Conservation (phyloP, 2,113 vertebrate genomes). For the Zingel zingel region DNA sequence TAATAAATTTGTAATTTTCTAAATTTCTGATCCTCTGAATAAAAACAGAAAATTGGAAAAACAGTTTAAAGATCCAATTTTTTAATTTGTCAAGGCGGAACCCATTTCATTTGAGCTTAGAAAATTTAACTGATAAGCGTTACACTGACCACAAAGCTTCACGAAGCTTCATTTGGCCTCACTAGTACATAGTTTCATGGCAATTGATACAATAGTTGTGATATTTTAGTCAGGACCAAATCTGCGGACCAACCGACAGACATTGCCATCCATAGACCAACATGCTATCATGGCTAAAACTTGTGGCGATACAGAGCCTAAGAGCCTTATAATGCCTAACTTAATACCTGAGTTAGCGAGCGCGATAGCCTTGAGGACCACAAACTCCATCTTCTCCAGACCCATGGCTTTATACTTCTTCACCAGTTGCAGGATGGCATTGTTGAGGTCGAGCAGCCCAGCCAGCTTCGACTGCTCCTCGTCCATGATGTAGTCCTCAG, state of each 20-base stretch:
- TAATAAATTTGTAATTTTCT: no score
- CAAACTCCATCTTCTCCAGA: conserved; percentile 97
- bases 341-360: conserved; percentile 95
- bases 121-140: no score
- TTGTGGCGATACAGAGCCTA: accelerated
- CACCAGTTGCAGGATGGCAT: conserved; percentile 96
- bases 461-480: conserved; percentile 96
- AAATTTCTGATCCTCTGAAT: no score
- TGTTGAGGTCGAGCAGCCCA: conserved; percentile 96
- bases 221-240: background rate
- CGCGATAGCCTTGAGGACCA: conserved; percentile 97
- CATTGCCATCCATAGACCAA: background rate
- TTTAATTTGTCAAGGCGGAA: no score
- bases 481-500: conserved; percentile 98
- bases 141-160: no score
- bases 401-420: conserved; percentile 97
- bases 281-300: background rate
- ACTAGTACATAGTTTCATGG: background rate
- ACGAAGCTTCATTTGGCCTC: no score
- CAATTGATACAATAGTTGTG: background rate
- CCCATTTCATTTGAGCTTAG: no score
- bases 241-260: background rate
- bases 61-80: no score
- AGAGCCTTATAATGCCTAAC: background rate
- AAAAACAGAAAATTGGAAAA: no score